phyloP scores from a whole-genome alignment of 2,797 vertebrate species.

The Ispidina picta region DNA sequence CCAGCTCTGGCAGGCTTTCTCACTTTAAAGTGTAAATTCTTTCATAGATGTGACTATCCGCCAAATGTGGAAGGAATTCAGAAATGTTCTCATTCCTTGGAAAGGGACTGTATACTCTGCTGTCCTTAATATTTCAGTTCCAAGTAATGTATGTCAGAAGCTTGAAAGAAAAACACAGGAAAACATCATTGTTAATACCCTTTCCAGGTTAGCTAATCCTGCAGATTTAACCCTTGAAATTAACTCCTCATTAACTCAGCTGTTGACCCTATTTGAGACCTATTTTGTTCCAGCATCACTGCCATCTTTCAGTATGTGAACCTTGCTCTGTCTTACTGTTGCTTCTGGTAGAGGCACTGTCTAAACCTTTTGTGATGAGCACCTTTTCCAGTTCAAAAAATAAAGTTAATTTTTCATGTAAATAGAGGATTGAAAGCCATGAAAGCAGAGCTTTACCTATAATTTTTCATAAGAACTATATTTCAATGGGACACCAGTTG shows the following conservation, averaged over 20 bases:
- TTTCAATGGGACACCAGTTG: neutral
- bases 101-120: neutral
- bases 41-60: conserved; percentile 9
- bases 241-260: neutral
- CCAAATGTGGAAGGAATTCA: conserved; percentile 5
- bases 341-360: neutral
- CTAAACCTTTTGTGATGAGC: neutral
- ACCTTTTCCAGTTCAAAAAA: neutral
- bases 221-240: neutral
- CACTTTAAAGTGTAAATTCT: neutral
- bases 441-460: neutral
- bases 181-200: neutral
- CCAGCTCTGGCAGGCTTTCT: conserved; percentile 2
- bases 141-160: neutral
- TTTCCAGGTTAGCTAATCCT: neutral
- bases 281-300: neutral
- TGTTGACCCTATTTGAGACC: neutral
- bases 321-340: neutral
- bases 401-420: neutral
- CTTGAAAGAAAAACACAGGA: neutral
- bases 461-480: neutral
- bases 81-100: neutral
- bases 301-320: neutral
- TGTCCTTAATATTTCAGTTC: neutral
- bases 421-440: rapidly evolving